These are phyloP conservation scores for Schizaphis graminum DNA, from an alignment of 2,888 invertebrate genomes.

Conservation along the genomic window DNA sequence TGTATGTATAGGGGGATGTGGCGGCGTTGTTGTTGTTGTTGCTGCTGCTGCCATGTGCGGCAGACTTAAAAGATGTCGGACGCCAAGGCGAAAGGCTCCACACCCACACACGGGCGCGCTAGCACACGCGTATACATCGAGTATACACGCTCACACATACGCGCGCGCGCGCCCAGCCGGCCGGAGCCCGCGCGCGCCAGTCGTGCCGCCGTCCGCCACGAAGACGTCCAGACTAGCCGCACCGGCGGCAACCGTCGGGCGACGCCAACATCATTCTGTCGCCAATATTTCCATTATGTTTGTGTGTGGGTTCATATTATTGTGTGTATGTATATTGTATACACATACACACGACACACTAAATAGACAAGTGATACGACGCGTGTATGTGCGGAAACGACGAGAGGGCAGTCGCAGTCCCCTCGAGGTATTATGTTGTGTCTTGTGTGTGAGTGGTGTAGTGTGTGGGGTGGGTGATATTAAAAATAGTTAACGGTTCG, in stretches of 20 bases:
- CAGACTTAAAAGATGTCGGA: slow-evolving; percentile 64
- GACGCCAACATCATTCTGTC: slow-evolving; percentile 67
- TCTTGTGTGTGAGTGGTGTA: not conserved
- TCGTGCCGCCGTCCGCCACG: slow-evolving; percentile 55
- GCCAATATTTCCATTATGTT: slow-evolving; percentile 66
- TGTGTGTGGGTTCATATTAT: slow-evolving; percentile 59
- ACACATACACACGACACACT: not conserved
- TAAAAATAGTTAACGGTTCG: slow-evolving; percentile 62
- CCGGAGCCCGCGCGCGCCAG: slow-evolving; percentile 65
- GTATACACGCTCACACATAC: slow-evolving; percentile 34
- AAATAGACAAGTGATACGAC: not conserved
- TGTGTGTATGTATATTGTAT: not conserved
- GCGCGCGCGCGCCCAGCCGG: slow-evolving; percentile 59
- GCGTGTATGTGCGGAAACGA: not conserved
- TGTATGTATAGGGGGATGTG: not conserved
- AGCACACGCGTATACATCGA: slow-evolving; percentile 24
- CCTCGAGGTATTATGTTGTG: slow-evolving; percentile 50
- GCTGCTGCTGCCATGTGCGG: slow-evolving; percentile 45
- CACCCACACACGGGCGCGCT: slow-evolving; percentile 39
- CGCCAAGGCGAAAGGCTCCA: slow-evolving; percentile 64
- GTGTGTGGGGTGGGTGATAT: slow-evolving; percentile 34
- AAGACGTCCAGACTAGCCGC: slow-evolving; percentile 66
- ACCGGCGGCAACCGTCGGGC: slow-evolving; percentile 65
- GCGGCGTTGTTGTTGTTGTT: not conserved
- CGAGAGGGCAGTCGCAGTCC: slow-evolving; percentile 32